Conservation (phyloP, 2,113 vertebrate species). For the Oncorhynchus masou region DNA sequence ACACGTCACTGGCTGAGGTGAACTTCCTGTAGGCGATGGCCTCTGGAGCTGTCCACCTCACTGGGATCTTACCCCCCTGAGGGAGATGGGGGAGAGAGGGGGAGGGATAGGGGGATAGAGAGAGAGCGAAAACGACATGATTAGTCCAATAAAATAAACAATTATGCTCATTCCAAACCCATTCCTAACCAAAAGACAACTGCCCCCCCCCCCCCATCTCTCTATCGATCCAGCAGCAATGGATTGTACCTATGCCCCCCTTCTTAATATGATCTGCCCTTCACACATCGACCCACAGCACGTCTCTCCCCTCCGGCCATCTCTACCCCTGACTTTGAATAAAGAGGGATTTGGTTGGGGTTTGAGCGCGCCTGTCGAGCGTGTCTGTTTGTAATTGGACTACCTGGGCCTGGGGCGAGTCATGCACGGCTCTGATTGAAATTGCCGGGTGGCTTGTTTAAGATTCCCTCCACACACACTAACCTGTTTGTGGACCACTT, state of each 20-base stretch:
- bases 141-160: background rate
- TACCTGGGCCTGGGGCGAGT: constrained; percentile 66
- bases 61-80: constrained; percentile 79
- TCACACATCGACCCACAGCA: constrained; percentile 57
- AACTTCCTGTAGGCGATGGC: constrained; percentile 81
- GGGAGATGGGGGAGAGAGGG: background rate
- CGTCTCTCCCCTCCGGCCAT: constrained; percentile 43
- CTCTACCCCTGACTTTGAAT: constrained; percentile 52
- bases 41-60: constrained; percentile 80
- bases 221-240: constrained; percentile 32
- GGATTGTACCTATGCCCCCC: constrained; percentile 11
- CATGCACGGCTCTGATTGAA: constrained; percentile 59
- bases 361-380: constrained; percentile 41
- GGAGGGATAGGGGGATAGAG: constrained; percentile 1
- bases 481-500: constrained; percentile 7
- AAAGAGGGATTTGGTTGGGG: constrained; percentile 34
- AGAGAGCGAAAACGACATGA: background rate
- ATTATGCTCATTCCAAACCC: background rate
- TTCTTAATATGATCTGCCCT: constrained; percentile 46
- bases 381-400: constrained; percentile 70
- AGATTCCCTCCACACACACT: constrained; percentile 50
- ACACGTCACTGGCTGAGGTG: constrained; percentile 79
- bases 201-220: background rate
- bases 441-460: constrained; percentile 70
- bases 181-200: background rate